Conservation (phyloP, 2,888 invertebrate genomes). For the Branchellion lobata region DNA sequence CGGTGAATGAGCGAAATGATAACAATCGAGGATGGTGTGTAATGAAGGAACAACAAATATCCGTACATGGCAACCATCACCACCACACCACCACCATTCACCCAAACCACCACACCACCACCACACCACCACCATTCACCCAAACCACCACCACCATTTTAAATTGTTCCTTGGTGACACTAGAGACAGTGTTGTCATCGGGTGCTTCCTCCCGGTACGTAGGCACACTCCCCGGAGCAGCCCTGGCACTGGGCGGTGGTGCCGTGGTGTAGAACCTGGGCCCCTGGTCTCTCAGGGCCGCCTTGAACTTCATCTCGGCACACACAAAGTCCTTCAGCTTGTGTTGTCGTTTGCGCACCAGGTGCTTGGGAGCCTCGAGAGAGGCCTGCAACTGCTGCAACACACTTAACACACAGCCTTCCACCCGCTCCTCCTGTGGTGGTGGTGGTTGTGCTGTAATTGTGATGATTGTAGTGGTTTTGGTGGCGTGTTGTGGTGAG, state of each 20-base stretch:
- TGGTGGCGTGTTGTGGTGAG: no score
- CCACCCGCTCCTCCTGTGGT: not conserved
- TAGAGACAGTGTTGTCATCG: not conserved
- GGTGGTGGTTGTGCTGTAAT: no score
- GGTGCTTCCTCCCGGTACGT: no score
- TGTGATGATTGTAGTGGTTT: no score
- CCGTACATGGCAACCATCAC: no score
- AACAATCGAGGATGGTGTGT: no score
- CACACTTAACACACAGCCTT: not conserved
- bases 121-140: not conserved
- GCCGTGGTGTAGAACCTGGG: not conserved
- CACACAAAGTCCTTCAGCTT: constrained; percentile 1
- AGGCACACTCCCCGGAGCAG: no score
- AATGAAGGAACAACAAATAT: no score
- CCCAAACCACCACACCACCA: no score
- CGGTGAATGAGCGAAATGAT: no score
- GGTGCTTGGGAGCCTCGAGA: not conserved
- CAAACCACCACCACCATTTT: not conserved
- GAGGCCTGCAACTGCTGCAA: not conserved
- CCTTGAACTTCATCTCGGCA: not conserved
- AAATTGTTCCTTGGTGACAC: not conserved
- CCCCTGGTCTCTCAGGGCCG: not conserved
- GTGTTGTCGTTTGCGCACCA: constrained; percentile 11
- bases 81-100: no score
- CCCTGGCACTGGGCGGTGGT: not conserved